A percentile compares a stretch with the other conserved stretches of the same genome.
Evolutionary conservation across 1,140 invertebrate genomes (phyloP).

Genomic region (Augochlora pura): DNA sequence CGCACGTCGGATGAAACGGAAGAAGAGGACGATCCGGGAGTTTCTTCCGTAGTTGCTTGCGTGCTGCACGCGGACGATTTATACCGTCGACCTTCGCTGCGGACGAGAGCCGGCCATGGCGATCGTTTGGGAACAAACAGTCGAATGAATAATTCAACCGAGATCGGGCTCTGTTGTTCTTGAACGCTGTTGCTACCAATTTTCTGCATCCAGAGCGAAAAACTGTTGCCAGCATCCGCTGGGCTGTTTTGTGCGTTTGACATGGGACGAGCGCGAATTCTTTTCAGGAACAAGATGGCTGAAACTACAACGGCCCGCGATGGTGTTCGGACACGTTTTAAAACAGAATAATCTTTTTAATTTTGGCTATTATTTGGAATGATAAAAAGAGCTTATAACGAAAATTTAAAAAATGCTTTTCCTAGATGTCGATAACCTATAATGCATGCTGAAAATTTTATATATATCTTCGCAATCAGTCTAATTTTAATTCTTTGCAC

Average conservation of each 20-base stretch:
- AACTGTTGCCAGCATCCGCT: not conserved
- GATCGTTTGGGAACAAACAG: not conserved
- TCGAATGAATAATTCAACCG: constrained; percentile 22
- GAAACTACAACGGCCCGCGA: too few species aligned
- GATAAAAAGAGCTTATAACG: too few species aligned
- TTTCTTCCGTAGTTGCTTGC: constrained; percentile 30
- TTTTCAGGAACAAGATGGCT: too few species aligned
- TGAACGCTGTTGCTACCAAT: not conserved
- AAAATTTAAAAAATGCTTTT: too few species aligned
- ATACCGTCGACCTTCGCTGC: not conserved
- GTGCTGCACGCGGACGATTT: constrained; percentile 29
- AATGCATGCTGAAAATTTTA: too few species aligned
- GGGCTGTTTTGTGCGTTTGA: not conserved
- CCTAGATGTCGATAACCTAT: too few species aligned
- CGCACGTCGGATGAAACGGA: constrained; percentile 37
- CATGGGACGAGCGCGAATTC: too few species aligned
- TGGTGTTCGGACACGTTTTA: too few species aligned
- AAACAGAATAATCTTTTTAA: too few species aligned
- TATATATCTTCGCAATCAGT: too few species aligned
- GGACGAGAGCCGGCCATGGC: not conserved
- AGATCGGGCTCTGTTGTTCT: not conserved
- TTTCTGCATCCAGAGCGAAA: not conserved
- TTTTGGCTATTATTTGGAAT: too few species aligned
- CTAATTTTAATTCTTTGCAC: too few species aligned
- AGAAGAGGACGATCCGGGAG: constrained; percentile 31